Conservation (phyloP, 2,797 vertebrate species). For the Melanogrammus aeglefinus region DNA sequence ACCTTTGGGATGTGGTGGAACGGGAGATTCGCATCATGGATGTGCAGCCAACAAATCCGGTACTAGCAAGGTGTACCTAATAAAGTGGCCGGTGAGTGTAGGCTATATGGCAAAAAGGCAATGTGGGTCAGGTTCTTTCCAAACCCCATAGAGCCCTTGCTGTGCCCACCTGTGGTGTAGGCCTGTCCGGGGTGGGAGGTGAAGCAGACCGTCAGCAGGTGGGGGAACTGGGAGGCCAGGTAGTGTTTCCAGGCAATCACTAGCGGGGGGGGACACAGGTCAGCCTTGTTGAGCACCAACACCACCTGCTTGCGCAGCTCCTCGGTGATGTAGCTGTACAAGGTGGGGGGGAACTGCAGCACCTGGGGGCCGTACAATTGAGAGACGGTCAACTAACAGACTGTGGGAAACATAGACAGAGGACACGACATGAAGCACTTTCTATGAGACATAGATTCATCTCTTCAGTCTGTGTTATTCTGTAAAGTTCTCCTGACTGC, state of each 20-base stretch:
- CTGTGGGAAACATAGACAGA: background rate
- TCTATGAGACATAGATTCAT: background rate
- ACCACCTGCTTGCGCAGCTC: constrained; percentile 82
- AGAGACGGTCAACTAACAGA: background rate
- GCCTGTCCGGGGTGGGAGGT: constrained; percentile 85
- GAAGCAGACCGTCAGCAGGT: constrained; percentile 83
- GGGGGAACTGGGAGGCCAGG: constrained; percentile 81
- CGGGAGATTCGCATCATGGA: too few species aligned
- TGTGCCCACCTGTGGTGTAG: constrained; percentile 71
- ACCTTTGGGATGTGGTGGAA: too few species aligned
- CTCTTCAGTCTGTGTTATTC: background rate
- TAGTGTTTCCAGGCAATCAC: constrained; percentile 91
- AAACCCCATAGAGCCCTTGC: background rate
- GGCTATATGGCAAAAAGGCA: background rate
- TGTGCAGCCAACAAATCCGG: too few species aligned
- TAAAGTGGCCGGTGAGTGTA: too few species aligned
- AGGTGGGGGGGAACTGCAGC: constrained; percentile 84
- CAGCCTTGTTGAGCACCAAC: constrained; percentile 89
- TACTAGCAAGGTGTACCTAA: too few species aligned
- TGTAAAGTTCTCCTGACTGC: background rate
- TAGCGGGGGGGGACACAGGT: constrained; percentile 81
- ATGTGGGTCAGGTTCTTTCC: too few species aligned
- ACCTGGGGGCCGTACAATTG: constrained; percentile 65
- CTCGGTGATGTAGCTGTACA: constrained; percentile 83
- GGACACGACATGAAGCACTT: background rate